Evolutionary conservation across 1,140 invertebrate genomes (phyloP).

Genomic region (Drosophila parvula): DNA sequence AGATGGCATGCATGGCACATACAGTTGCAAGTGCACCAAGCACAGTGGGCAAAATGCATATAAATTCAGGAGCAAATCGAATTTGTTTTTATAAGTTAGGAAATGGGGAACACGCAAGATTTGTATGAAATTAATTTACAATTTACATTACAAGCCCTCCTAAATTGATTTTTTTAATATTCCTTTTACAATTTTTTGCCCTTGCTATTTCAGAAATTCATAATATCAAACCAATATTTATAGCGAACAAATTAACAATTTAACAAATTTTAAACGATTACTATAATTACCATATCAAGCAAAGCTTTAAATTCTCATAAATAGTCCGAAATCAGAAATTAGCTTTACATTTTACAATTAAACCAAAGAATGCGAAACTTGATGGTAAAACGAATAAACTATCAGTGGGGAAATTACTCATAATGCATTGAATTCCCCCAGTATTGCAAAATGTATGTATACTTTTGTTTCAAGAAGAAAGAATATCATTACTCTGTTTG

Average conservation of each 20-base stretch:
- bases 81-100: background rate
- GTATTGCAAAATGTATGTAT: too few relatives aligned
- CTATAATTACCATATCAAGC: too few relatives aligned
- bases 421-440: too few relatives aligned
- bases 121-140: background rate
- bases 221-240: too few relatives aligned
- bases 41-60: conserved; percentile 21
- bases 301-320: too few relatives aligned
- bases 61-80: background rate
- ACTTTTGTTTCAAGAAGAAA: too few relatives aligned
- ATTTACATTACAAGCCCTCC: background rate
- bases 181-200: background rate
- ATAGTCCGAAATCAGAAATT: too few relatives aligned
- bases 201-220: too few relatives aligned
- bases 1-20: conserved; percentile 25
- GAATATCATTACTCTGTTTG: background rate
- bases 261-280: too few relatives aligned
- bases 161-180: background rate
- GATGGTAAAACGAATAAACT: background rate
- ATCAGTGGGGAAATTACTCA: background rate
- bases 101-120: background rate
- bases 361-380: too few relatives aligned
- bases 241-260: too few relatives aligned
- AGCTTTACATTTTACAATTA: too few relatives aligned
- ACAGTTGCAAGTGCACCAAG: conserved; percentile 31